Percentiles rank a stretch among this genome's conserved stretches.
Evolutionary conservation across 2,888 invertebrate species (phyloP).

Genomic region (Noctua pronuba): DNA sequence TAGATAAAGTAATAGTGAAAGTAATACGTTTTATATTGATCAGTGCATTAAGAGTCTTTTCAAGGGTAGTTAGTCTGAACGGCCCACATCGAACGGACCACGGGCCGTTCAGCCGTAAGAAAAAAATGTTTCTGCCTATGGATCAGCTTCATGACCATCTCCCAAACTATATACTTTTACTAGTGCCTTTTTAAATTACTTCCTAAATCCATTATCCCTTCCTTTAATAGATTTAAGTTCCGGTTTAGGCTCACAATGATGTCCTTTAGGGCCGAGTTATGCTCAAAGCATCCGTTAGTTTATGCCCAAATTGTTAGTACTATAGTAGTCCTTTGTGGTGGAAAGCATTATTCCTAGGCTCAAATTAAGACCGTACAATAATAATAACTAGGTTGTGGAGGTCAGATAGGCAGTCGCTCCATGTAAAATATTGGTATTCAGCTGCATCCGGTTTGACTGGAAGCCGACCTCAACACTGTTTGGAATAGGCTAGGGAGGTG

Average conservation of each 20-base stretch:
- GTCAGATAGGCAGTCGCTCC: too few relatives aligned
- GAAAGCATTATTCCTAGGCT: not conserved
- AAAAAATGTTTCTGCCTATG: not conserved
- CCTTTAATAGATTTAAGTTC: constrained; percentile 49
- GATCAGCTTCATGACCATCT: not conserved
- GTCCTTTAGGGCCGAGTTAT: constrained; percentile 26
- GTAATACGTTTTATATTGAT: not conserved
- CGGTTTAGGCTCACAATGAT: constrained; percentile 46
- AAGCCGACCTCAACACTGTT: too few relatives aligned
- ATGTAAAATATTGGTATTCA: too few relatives aligned
- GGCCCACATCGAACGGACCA: too few relatives aligned
- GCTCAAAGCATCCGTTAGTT: constrained; percentile 38
- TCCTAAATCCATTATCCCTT: constrained; percentile 55
- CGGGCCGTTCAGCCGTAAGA: too few relatives aligned
- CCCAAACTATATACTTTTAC: constrained; percentile 12
- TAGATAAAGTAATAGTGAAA: not conserved
- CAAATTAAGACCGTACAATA: not conserved
- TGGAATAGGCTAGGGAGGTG: too few relatives aligned
- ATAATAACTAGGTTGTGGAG: too few relatives aligned
- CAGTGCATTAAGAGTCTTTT: too few relatives aligned
- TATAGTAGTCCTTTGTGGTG: constrained; percentile 14
- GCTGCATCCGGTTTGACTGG: too few relatives aligned
- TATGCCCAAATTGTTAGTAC: constrained; percentile 39
- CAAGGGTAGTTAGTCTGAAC: too few relatives aligned
- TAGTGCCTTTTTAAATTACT: constrained; percentile 31